These are phyloP conservation scores for Thaumatotibia leucotreta DNA, from an alignment of 1,140 invertebrate species.

Conservation along the genomic window DNA sequence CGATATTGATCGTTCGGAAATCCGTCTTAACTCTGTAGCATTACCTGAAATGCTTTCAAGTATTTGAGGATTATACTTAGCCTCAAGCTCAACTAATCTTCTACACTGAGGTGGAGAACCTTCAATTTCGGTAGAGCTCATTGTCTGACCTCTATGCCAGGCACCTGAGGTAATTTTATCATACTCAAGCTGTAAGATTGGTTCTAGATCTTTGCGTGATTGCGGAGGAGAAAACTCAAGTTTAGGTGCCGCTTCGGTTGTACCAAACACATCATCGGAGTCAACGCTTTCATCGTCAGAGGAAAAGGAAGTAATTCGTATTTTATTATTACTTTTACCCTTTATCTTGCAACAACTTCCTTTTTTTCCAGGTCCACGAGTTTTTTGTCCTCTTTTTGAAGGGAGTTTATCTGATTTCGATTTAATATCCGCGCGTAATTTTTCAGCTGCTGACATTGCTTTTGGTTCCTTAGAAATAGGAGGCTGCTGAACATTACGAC, in stretches of 20 bases:
- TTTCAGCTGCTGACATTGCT: conserved; percentile 64
- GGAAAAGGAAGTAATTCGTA: conserved; percentile 83
- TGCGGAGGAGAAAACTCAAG: conserved; percentile 83
- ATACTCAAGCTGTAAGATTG: conserved; percentile 82
- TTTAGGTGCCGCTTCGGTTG: conserved; percentile 82
- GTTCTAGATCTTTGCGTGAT: conserved; percentile 83
- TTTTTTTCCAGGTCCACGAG: conserved; percentile 74
- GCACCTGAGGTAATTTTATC: conserved; percentile 81
- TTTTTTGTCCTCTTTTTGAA: conserved; percentile 76
- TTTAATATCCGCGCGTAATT: conserved; percentile 75
- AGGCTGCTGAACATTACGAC: conserved; percentile 57
- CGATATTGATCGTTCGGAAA: conserved; percentile 82
- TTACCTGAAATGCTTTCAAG: conserved; percentile 77
- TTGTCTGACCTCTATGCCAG: conserved; percentile 82
- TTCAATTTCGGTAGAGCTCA: conserved; percentile 85
- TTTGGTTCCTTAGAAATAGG: conserved; percentile 66
- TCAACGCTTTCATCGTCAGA: conserved; percentile 84
- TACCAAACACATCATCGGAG: conserved; percentile 84
- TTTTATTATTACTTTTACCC: conserved; percentile 80
- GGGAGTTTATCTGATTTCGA: conserved; percentile 74
- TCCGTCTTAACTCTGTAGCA: conserved; percentile 80
- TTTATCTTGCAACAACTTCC: conserved; percentile 74
- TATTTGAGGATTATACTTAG: conserved; percentile 78
- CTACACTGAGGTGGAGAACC: conserved; percentile 82
- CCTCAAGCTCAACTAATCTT: conserved; percentile 77